Conservation (phyloP, 92 coral and sea anemone genomes). For the Epizoanthus scotinus region DNA sequence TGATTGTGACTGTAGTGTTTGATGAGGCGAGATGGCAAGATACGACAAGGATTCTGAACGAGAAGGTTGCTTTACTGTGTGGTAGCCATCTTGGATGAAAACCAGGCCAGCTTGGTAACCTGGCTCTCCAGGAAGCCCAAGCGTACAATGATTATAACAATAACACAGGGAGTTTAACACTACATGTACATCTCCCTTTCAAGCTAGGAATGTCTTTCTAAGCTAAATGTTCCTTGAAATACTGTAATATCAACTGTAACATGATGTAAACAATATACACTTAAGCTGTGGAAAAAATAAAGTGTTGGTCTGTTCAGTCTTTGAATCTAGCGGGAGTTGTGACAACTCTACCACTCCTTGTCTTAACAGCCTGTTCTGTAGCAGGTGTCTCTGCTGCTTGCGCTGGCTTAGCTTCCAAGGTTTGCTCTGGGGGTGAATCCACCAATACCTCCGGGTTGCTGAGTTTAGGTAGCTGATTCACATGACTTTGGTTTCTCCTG, state of each 20-base stretch:
- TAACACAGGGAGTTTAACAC: constrained; percentile 7
- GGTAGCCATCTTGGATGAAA: no score
- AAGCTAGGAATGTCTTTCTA: constrained; percentile 1
- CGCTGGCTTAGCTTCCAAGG: neutral
- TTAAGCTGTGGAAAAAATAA: neutral
- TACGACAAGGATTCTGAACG: no score
- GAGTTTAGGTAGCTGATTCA: constrained; percentile 2
- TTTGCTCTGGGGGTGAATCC: constrained; percentile 9
- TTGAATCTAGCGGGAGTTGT: constrained; percentile 9
- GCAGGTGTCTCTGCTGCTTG: constrained; percentile 2
- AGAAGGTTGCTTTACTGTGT: no score
- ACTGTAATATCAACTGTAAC: neutral
- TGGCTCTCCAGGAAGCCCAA: no score
- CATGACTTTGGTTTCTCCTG: constrained; percentile 18
- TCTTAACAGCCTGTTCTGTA: neutral
- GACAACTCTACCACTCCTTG: constrained; percentile 26
- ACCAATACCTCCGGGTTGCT: constrained; percentile 3
- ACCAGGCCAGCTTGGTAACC: no score
- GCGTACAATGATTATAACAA: no score
- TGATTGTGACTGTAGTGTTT: no score
- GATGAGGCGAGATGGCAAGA: no score
- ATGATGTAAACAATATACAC: no score
- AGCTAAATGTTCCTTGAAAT: constrained; percentile 15
- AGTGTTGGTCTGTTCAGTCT: neutral
- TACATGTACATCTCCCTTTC: constrained; percentile 30